Base-by-base conservation (phyloP, 2,113 vertebrate genomes). In the Mystacornis crossleyi region DNA sequence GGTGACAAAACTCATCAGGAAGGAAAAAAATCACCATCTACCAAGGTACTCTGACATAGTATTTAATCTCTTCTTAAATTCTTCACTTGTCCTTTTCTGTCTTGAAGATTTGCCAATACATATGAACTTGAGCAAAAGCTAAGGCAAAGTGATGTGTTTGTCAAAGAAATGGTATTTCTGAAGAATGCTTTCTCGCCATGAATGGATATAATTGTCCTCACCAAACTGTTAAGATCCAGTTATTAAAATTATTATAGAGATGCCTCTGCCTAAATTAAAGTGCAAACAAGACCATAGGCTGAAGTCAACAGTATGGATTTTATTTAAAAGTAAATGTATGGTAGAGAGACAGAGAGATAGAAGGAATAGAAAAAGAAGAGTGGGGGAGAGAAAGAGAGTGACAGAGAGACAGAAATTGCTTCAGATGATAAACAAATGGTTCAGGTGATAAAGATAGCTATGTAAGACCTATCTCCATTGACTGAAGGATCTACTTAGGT, bases 241-340 rank as follows among this genome's bases (percentile, higher is more conserved):
- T 45, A 45, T 38, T 33, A 18, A 60, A 58, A 60, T 60, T 69
- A 18, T 53, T 53, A 69, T 38, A 69, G 62, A 21, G 33, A 33
- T 51, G 6, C 3, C 9, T 77, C 62, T 86, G 33, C 33, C 45
- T 43, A 17, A 60, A 60, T 28, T 26, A 33, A 51, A 60, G 38
- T 36, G 11, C 9, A 67, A 67, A 77, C 0, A 0, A 60, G 17
- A 58, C 26, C 45, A 43, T 26, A 12, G 18, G 23, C 33, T 7
- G 3, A 77, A 53, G 38, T 60, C 38, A 77, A 60, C 18, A 60
- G 12, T 45, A 33, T 33, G 33, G 12, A 53, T 60, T 78, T 45
- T 38, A 38, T 69, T 69, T 60, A 60, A 31, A 21, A 58, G 14
- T 36, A 58, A 75, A 51, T 75, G 11, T 20, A 20, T 51, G 6